Conservation (phyloP, 2,888 invertebrate genomes). For the Azorinus chamasolen region DNA sequence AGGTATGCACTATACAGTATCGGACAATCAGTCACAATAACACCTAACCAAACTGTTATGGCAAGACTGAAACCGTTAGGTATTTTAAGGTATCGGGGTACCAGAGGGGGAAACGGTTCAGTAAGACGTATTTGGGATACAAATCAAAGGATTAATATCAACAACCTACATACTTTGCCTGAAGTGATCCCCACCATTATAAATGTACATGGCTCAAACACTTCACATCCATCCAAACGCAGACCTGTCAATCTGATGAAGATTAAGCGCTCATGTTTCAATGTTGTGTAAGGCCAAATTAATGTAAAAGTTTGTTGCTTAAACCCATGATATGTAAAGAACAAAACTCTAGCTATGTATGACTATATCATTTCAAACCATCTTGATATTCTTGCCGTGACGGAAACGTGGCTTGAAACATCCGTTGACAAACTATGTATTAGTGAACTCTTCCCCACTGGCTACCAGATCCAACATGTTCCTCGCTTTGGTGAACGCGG, state of each 20-base stretch:
- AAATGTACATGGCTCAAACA: too few relatives aligned
- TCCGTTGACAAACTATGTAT: conserved; percentile 30
- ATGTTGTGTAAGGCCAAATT: neutral
- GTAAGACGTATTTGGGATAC: too few relatives aligned
- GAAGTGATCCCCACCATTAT: too few relatives aligned
- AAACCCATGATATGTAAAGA: conserved; percentile 40
- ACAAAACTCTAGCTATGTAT: conserved; percentile 23
- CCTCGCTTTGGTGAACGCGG: conserved; percentile 19
- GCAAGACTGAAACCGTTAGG: too few relatives aligned
- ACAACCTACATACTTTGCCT: conserved; percentile 13
- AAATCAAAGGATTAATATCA: conserved; percentile 8
- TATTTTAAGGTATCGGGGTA: too few relatives aligned
- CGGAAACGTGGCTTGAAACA: conserved; percentile 37
- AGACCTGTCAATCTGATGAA: neutral
- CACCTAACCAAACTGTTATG: too few relatives aligned
- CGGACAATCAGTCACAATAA: too few relatives aligned
- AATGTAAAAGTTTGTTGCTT: too few relatives aligned
- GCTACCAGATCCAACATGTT: conserved; percentile 27
- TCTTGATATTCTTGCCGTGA: too few relatives aligned
- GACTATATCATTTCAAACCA: conserved; percentile 34
- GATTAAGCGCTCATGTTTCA: neutral
- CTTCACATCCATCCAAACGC: too few relatives aligned
- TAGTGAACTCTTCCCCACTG: conserved; percentile 20
- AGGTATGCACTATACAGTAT: too few relatives aligned
- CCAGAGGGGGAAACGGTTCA: too few relatives aligned